Evolutionary conservation across 2,113 vertebrate species (phyloP), one percentile per base, ranked within the genome.

Genomic region (Stigmatopora argus): DNA sequence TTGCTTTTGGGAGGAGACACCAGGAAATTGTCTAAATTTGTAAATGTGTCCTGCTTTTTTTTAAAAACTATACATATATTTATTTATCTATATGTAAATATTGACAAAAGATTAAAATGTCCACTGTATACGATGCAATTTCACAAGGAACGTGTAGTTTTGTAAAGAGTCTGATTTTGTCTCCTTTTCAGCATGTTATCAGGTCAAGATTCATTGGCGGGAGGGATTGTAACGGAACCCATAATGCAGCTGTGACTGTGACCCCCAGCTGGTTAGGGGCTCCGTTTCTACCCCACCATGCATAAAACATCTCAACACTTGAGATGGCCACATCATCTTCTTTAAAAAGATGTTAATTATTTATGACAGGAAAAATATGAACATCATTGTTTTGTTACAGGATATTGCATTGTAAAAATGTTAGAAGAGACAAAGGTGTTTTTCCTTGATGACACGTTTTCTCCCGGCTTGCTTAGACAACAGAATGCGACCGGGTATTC

Each of bases 391-490:
- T 19, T 8, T 18, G 10, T n/a, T 41, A 4, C 4, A n/a, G 41
- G 18, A 14, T 7, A 14, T 34, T 31, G 53, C 14, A 8, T 3
- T 7, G 53, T 31, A 21, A 44, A 11, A 9, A 19, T 13, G 1
- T 31, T 31, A 46, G 46, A 31, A 45, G 23, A 21, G 8, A 6
- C 9, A 0, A n/a, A 48, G 91, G 91, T 87, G 90, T 62, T 66
- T 91, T 93, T 95, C 92, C 89, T 92, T 87, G 95, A 97, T 98
- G 96, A 99, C 96, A 98, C 95, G 96, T 95, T 98, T 96, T 96
- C 95, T 98, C 96, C 94, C 94, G 94, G 93, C 96, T 96, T 93
- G 95, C 93, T 21, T 89, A 76, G 78, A 83, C 81, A 68, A 38
- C 67, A 23, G 67, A 86, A 83, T 74, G 92, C 93, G 94, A 94